Base-by-base conservation (phyloP, 2,888 invertebrate species). In the Athalia circularis region DNA sequence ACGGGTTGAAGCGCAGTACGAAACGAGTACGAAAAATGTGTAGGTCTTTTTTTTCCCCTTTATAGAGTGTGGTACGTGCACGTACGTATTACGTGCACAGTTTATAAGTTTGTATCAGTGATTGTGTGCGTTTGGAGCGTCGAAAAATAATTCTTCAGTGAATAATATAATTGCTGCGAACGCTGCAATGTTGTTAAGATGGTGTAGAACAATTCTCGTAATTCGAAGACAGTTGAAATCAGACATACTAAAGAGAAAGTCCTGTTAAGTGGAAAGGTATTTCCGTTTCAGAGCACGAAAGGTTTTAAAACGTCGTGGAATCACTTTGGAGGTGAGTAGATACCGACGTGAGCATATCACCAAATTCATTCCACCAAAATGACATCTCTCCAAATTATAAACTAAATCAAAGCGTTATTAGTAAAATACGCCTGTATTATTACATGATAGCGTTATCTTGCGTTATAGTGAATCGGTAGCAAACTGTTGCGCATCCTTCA, bases 191-290 rank as follows among this genome's bases (percentile, higher is more conserved):
- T 68, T 52, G 68, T 68, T 68, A 54, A 8, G 29, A 54, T 29
- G 43, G 68, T 54, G 68, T 68, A 52, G 68, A 52, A 68, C 65
- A 48, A 7, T 65, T 29, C 29, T 48, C 47, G 48, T 65, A 65
- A 48, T 65, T 65, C 47, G 61, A 61, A 9, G 13, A 61, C 29
- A 29, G 29, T 29, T 11, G 61, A 61, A 61, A 8, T 61, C 6
- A n/a, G 13, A 61, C 29, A 68, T 50, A 68, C 15, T 68, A 54
- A 68, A 68, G 68, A 68, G 54, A 68, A 54, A 54, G 52, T 54
- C 54, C 11, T 54, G 68, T 29, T 52, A 54, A n/a, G 61, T 61
- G 61, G 50, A 54, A 54, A 68, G 68, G 29, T 52, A 68, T 68
- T 68, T 68, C 43, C 43, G 52, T 68, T 29, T 43, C 68, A 29